Base-by-base conservation (phyloP, 2,797 vertebrate genomes). In the Acanthurus lineatus region DNA sequence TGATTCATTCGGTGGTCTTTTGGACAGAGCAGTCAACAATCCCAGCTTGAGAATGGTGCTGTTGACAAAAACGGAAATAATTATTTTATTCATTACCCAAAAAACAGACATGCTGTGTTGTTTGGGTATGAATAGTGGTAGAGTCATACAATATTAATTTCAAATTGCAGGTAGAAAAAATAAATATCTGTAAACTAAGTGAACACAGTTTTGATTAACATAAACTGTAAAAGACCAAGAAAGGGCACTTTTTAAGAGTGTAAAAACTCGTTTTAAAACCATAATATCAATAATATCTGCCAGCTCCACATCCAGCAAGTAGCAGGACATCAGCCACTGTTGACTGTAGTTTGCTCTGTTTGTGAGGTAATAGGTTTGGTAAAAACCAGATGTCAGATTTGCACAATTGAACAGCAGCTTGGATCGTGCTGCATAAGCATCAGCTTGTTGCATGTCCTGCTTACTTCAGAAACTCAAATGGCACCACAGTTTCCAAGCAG, bases 1-100 rank as follows among this genome's bases (percentile, higher is more conserved):
- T 80, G 72, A 86, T 73, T 86, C 45, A 79, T 64, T 65, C 42
- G 44, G 51, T 73, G 54, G 47, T 63, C 48, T 73, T 76, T 72
- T 75, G 35, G 76, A 47, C 60, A 64, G 38, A 14, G 54, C 4
- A 7, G 59, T 48, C 67, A 79, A 12, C 56, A 73, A n/a, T 62
- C 25, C 66, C 49, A 47, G 38, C 59, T 49, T 51, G 60, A 38
- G 42, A 17, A 25, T 6, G 47, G 32, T 52, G 45, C 60, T 57
- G 28, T 11, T 64, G 58, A 72, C 49, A 73, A 66, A 72, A 69
- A 66, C 68, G 62, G 49, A 74, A 47, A 6, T 12, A 12, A 20
- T 22, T 44, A n/a, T 40, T 57, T 28, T 45, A 67, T 58, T 75
- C 15, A 35, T 53, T 22, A 22, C 9, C 9, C 60, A 61, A 61